Conservation (phyloP, 2,113 vertebrate species). For the Corythaixoides concolor region DNA sequence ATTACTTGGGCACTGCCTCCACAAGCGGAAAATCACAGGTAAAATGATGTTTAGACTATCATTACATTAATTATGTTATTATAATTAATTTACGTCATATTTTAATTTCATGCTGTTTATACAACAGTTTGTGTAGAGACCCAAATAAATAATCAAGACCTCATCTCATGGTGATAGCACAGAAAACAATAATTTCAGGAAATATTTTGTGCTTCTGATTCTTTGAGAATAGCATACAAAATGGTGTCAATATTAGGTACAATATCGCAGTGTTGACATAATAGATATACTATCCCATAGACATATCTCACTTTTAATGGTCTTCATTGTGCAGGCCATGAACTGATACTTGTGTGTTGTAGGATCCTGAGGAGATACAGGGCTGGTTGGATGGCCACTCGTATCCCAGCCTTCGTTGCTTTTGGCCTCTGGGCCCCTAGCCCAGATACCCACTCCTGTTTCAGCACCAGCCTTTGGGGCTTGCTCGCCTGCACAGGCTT, state of each 20-base stretch:
- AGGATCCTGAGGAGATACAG: background rate
- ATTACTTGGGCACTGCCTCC: conserved; percentile 85
- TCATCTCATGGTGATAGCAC: background rate
- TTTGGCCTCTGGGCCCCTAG: background rate
- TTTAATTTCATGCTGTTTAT: background rate
- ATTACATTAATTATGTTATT: background rate
- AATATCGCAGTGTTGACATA: background rate
- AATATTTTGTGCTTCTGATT: background rate
- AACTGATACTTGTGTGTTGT: background rate
- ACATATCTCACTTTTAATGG: background rate
- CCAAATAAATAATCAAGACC: background rate
- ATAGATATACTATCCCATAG: background rate
- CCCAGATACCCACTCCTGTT: background rate
- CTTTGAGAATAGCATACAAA: background rate
- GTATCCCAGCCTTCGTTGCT: background rate
- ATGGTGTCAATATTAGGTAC: background rate
- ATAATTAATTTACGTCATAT: background rate
- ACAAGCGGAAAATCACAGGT: conserved; percentile 87
- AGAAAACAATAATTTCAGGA: background rate
- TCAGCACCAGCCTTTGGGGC: background rate
- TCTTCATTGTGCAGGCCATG: background rate
- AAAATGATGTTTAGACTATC: conserved; percentile 19
- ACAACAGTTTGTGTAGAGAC: background rate
- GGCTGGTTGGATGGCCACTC: background rate
- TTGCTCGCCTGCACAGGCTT: background rate